These are phyloP conservation scores for Etheostoma cragini DNA, from an alignment of 2,113 vertebrate genomes.

Conservation along the genomic window DNA sequence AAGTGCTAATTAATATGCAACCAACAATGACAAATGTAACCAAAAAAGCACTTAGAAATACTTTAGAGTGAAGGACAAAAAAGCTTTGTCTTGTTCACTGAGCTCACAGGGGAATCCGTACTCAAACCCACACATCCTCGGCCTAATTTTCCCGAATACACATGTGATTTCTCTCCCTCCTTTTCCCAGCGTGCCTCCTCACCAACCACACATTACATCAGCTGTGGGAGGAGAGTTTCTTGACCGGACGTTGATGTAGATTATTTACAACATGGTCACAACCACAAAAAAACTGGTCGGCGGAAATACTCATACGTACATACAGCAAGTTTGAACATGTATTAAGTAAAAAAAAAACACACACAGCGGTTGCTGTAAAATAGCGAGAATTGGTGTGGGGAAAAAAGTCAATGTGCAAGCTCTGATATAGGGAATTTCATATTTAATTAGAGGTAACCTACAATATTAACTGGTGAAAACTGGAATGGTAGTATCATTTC, in stretches of 20 bases:
- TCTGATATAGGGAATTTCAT: too few relatives aligned
- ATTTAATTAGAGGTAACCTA: too few relatives aligned
- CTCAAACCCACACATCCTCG: conserved; percentile 20
- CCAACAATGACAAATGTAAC: conserved; percentile 18
- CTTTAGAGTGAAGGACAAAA: conserved; percentile 46
- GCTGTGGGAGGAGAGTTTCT: conserved; percentile 27
- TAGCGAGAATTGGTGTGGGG: too few relatives aligned
- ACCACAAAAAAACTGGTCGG: too few relatives aligned
- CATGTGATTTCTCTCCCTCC: conserved; percentile 26
- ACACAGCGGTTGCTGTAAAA: too few relatives aligned
- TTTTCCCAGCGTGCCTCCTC: conserved; percentile 24
- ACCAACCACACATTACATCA: conserved; percentile 47
- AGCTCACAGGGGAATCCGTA: conserved; percentile 36
- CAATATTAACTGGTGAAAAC: too few relatives aligned
- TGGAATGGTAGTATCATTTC: too few relatives aligned
- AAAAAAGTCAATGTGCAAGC: too few relatives aligned
- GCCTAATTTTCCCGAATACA: conserved; percentile 13
- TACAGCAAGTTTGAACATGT: too few relatives aligned
- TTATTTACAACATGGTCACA: too few relatives aligned
- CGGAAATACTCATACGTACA: too few relatives aligned
- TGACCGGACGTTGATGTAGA: background rate
- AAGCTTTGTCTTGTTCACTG: conserved; percentile 44
- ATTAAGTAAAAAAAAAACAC: too few relatives aligned
- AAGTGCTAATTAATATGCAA: conserved; percentile 42
- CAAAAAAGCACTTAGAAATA: conserved; percentile 36